Base-by-base conservation (phyloP, 2,888 invertebrate species). In the Vesta saturnalis region DNA sequence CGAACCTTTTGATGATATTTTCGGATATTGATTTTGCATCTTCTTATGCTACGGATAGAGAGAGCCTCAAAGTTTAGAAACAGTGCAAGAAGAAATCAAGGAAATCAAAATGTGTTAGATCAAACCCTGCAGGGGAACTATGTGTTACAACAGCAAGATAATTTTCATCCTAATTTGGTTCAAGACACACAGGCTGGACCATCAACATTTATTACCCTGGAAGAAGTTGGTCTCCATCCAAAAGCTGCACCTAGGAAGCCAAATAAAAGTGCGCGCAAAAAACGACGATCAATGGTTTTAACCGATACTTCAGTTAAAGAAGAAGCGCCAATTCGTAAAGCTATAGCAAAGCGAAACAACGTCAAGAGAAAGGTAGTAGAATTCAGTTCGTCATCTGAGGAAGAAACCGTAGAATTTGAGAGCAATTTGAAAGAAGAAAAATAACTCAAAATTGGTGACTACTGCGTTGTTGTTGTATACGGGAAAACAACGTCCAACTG, bases 11-110 rank as follows among this genome's bases (percentile, higher is more conserved):
- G 47, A 47, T 47, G 15, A 47, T 47, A 47, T 14, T 47, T 47
- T 47, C 6, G 4, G 47, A 47, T 18, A 12, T 19, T 57, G 63
- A 47, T 47, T 47, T 47, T 47, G 47, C 47, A 47, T 47, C n/a
- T n/a, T n/a, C n/a, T n/a, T n/a, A n/a, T n/a, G n/a, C n/a, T n/a
- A n/a, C n/a, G n/a, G n/a, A n/a, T n/a, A n/a, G n/a, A n/a, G n/a
- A n/a, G 30, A 30, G 30, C 30, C 10, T 30, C 10, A 30, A 30
- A 30, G 10, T 30, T 30, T 30, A 30, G 30, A 30, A 30, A 30
- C 30, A 30, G 30, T 30, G 30, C 30, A 30, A 30, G 30, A 30
- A 6, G 10, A 30, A 5, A 5, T 10, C 6, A 10, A 30, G 6
- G 30, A 30, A 30, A 30, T 10, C 30, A 10, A 30, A 30, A 30